Evolutionary conservation across 2,888 invertebrate species (phyloP).

Genomic region (Camponotus fellah): DNA sequence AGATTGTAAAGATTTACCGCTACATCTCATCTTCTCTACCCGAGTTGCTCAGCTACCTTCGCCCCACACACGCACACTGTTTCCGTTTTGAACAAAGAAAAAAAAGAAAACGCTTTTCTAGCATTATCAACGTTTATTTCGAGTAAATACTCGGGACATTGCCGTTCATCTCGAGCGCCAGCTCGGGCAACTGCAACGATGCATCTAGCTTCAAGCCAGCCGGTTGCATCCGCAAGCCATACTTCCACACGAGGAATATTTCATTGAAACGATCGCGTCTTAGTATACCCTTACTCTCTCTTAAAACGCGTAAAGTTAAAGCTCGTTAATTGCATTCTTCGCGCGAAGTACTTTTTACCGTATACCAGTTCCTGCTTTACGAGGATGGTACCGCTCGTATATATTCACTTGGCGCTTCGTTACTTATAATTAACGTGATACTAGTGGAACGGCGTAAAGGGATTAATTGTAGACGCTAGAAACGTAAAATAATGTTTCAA

Average conservation of each 20-base stretch:
- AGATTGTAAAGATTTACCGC: slow-evolving; percentile 68
- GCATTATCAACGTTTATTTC: slow-evolving; percentile 67
- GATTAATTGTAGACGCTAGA: slow-evolving; percentile 20
- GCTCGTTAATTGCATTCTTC: slow-evolving; percentile 66
- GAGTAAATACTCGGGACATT: slow-evolving; percentile 58
- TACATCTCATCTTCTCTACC: slow-evolving; percentile 37
- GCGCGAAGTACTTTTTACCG: slow-evolving; percentile 49
- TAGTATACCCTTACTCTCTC: slow-evolving; percentile 22
- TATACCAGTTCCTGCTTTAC: slow-evolving; percentile 50
- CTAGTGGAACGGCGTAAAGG: neutral
- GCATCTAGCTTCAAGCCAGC: slow-evolving; percentile 28
- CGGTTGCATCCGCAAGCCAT: neutral
- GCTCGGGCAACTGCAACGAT: slow-evolving; percentile 36
- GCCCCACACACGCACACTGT: neutral
- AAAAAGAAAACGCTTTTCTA: slow-evolving; percentile 18
- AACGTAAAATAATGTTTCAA: slow-evolving; percentile 8
- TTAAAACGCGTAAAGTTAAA: slow-evolving; percentile 30
- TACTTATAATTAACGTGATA: slow-evolving; percentile 24
- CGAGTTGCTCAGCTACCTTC: slow-evolving; percentile 1
- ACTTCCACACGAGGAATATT: slow-evolving; percentile 67
- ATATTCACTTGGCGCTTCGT: slow-evolving; percentile 39
- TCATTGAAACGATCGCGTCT: slow-evolving; percentile 64
- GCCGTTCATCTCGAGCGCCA: slow-evolving; percentile 7
- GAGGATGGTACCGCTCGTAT: slow-evolving; percentile 49
- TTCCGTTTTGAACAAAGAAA: neutral